Evolutionary conservation across 1,140 invertebrate genomes (phyloP).

Genomic region (Listronotus bonariensis): DNA sequence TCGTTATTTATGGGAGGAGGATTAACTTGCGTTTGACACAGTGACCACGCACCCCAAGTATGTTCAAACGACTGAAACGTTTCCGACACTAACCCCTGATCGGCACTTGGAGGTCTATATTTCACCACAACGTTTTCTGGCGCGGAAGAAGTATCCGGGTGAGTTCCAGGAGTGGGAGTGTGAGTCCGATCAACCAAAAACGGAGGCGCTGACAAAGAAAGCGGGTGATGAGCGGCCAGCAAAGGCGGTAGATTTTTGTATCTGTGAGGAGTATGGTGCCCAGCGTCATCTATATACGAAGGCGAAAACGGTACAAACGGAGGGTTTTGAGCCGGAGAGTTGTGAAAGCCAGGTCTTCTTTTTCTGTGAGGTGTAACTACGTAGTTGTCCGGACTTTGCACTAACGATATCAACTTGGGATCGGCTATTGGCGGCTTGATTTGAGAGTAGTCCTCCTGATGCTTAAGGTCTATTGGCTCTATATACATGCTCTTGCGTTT

Average conservation of each 20-base stretch:
- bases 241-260: slow-evolving; percentile 55
- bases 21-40: slow-evolving; percentile 68
- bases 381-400: slow-evolving; percentile 73
- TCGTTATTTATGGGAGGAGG: slow-evolving; percentile 47
- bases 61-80: slow-evolving; percentile 54
- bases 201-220: slow-evolving; percentile 71
- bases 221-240: slow-evolving; percentile 64
- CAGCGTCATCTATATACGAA: slow-evolving; percentile 67
- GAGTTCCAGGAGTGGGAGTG: slow-evolving; percentile 60
- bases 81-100: slow-evolving; percentile 59
- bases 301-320: slow-evolving; percentile 80
- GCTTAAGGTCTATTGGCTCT: slow-evolving; percentile 65
- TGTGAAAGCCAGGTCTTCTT: slow-evolving; percentile 80
- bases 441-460: slow-evolving; percentile 62
- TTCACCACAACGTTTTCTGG: slow-evolving; percentile 64
- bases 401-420: slow-evolving; percentile 65
- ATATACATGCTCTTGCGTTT: slow-evolving; percentile 69
- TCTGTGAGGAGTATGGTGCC: slow-evolving; percentile 53
- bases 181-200: slow-evolving; percentile 66
- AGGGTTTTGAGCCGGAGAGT: slow-evolving; percentile 81
- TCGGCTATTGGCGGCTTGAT: slow-evolving; percentile 63
- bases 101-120: slow-evolving; percentile 71
- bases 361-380: slow-evolving; percentile 84
- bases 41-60: slow-evolving; percentile 71
- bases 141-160: slow-evolving; percentile 55